These are phyloP conservation scores for Manis pentadactyla DNA, from an alignment of 2,797 vertebrate species.

Conservation along the genomic window DNA sequence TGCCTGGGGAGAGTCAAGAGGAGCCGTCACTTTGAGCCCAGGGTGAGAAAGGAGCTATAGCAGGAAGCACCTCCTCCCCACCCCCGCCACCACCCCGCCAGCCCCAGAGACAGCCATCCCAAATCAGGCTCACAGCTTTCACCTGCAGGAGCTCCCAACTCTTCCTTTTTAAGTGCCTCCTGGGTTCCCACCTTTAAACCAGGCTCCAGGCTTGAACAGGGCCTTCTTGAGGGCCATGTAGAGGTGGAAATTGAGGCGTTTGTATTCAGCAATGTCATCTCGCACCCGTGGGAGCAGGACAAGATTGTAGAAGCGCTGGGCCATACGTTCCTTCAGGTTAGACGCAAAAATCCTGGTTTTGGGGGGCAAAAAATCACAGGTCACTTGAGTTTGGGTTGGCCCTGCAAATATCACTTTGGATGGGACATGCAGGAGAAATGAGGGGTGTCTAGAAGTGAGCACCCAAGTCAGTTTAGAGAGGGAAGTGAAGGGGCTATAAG, in stretches of 20 bases:
- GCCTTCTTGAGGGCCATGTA: conserved; percentile 98
- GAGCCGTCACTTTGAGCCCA: background rate
- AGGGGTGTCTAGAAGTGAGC: background rate
- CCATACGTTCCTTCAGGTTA: conserved; percentile 97
- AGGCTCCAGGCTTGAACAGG: conserved; percentile 97
- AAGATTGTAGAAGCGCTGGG: conserved; percentile 97
- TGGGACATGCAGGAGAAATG: background rate
- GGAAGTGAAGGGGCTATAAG: background rate
- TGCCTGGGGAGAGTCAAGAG: conserved; percentile 86
- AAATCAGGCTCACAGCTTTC: background rate
- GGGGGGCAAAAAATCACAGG: background rate
- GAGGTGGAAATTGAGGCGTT: conserved; percentile 96
- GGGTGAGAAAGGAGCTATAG: background rate
- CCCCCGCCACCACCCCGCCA: background rate
- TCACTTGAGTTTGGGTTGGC: background rate
- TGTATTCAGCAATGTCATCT: conserved; percentile 97
- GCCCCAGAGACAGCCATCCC: no score
- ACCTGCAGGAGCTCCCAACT: background rate
- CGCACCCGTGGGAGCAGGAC: conserved; percentile 95
- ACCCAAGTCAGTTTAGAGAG: background rate
- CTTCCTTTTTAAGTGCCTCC: background rate
- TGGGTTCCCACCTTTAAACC: conserved; percentile 95
- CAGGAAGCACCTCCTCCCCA: background rate
- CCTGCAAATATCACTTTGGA: background rate
- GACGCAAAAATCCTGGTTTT: conserved; percentile 95